Evolutionary conservation across 1,140 invertebrate genomes (phyloP), one percentile per base, ranked within the genome.

Genomic region (Teleogryllus occipitalis): DNA sequence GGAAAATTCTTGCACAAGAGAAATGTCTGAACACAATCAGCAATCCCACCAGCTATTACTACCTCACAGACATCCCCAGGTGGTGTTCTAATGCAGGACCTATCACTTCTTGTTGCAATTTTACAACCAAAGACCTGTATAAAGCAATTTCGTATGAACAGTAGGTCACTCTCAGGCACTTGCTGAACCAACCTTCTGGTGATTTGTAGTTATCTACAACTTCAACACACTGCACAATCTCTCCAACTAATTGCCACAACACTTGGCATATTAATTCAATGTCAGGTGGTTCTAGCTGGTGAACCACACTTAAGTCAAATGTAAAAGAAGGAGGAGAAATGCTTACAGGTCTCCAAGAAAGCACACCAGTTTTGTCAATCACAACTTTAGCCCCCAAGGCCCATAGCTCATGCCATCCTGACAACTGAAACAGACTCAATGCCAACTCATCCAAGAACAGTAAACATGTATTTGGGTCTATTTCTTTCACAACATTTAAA

Each of bases 131-230:
- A 78, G 84, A 82, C 80, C 85, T 83, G 80, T 85, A 82, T 39
- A 88, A 82, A 39, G 87, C 85, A 74, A 84, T 65, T 39, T 80
- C 80, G 49, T 84, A 82, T 39, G 87, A 87, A 80, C 83, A 84
- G 79, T 88, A 88, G 73, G 75, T 83, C 80, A 88, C 85, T 82
- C 86, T 85, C 81, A 84, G 87, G 75, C 87, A 87, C 80, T 82
- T 84, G 46, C 83, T 84, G 18, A 82, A 82, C 81, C 83, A 82
- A 39, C 82, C 80, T n/a, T 82, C 76, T 39, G 83, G 78, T 82
- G 83, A 85, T 79, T 80, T 47, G 78, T 87, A 88, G 7, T 47
- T 80, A 79, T 82, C 79, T 8, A 87, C 46, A 21, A 84, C 85
- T 81, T 83, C 80, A 46, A 87, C 82, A 82, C 84, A 80, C 7